phyloP scores from a whole-genome alignment of 2,797 vertebrate species.

The Telmatherina bonti region DNA sequence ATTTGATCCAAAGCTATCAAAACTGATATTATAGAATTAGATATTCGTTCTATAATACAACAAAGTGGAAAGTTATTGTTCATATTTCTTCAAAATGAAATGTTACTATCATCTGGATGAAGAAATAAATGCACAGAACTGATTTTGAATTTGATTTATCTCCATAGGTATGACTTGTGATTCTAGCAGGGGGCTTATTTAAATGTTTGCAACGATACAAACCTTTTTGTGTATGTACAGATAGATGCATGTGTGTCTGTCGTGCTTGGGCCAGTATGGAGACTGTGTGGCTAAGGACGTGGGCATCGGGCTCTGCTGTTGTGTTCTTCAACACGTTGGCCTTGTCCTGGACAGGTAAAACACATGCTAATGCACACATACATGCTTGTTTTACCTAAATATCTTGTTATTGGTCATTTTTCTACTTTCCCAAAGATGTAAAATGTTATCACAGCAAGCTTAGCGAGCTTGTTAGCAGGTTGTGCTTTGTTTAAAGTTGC shows the following conservation, averaged over 20 bases:
- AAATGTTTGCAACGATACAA: not conserved
- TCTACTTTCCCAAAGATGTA: not conserved
- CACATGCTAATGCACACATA: not conserved
- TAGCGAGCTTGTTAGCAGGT: too few species aligned
- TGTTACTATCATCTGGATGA: not conserved
- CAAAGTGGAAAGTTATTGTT: too few species aligned
- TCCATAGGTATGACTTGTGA: not conserved
- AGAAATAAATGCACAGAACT: not conserved
- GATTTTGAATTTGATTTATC: not conserved
- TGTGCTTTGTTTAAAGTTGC: too few species aligned
- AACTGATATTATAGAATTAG: not conserved
- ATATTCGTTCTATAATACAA: not conserved
- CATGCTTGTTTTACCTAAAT: not conserved
- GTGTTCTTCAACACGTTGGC: slow-evolving; percentile 79
- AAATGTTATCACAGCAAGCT: not conserved
- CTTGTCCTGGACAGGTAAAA: slow-evolving; percentile 80
- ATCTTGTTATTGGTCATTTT: not conserved
- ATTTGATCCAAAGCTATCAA: not conserved
- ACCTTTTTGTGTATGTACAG: slow-evolving; percentile 45
- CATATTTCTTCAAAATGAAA: not conserved
- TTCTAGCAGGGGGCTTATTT: not conserved
- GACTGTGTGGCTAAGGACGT: slow-evolving; percentile 56
- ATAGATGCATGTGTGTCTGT: slow-evolving; percentile 53
- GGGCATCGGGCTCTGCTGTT: slow-evolving; percentile 65
- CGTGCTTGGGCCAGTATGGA: slow-evolving; percentile 71